These are phyloP conservation scores for Pomatorhinus ruficollis DNA, from an alignment of 2,113 vertebrate species.

Conservation along the genomic window DNA sequence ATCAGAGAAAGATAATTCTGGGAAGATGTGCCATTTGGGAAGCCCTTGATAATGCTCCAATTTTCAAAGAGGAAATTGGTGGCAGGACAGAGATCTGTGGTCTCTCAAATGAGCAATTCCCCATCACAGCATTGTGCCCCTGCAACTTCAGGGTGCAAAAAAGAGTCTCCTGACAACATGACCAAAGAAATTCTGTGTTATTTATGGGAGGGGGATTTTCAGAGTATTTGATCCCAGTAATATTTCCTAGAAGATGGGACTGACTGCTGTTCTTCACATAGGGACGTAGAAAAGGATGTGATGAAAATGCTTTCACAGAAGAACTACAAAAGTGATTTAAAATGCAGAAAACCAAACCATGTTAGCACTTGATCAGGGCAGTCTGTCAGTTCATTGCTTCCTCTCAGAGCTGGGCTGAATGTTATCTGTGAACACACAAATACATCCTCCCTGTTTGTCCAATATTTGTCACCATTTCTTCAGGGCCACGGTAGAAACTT, in stretches of 20 bases:
- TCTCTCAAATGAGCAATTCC: neutral
- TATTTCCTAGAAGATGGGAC: neutral
- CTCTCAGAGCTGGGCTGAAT: neutral
- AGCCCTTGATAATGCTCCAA: neutral
- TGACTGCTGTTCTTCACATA: neutral
- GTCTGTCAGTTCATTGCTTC: neutral
- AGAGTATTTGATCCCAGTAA: neutral
- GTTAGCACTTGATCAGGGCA: neutral
- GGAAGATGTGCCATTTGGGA: neutral
- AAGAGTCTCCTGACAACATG: neutral
- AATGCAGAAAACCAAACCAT: neutral
- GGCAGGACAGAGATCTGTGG: neutral
- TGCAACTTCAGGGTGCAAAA: neutral
- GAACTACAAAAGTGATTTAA: neutral
- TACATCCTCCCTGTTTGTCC: accelerated
- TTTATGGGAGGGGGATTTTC: neutral
- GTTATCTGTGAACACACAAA: neutral
- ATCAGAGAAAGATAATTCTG: neutral
- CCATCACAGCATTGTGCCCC: neutral
- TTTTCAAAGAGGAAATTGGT: neutral
- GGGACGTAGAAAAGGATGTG: accelerated
- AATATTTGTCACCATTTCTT: neutral
- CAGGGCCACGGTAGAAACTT: neutral
- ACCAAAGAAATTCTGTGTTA: neutral
- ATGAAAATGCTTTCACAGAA: neutral